A percentile compares a stretch with the other conserved stretches of the same genome.
Conservation (phyloP, 1,140 invertebrate genomes). For the Drosophila mauritiana region DNA sequence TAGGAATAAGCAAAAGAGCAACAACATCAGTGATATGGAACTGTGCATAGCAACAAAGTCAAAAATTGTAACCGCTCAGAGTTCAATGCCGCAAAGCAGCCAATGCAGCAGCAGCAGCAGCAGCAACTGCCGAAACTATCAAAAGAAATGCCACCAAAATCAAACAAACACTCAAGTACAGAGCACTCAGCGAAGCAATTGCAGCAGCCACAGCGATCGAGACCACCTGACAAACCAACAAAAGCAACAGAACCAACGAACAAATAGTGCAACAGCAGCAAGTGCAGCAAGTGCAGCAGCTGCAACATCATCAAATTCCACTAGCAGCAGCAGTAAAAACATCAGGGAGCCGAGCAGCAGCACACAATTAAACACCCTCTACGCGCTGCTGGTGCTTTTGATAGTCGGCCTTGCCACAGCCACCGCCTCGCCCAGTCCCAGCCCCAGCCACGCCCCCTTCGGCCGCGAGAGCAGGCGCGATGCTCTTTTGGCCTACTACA, state of each 20-base stretch:
- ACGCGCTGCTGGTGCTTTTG: conserved; percentile 55
- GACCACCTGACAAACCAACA: conserved; percentile 68
- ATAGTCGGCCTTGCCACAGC: conserved; percentile 43
- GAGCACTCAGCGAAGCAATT: conserved; percentile 27
- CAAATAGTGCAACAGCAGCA: conserved; percentile 30
- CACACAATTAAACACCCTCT: conserved; percentile 47
- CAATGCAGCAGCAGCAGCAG: background rate
- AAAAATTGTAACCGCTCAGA: conserved; percentile 57
- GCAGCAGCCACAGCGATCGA: conserved; percentile 64
- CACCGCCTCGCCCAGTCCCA: conserved; percentile 27
- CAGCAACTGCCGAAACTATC: conserved; percentile 31
- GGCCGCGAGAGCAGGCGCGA: conserved; percentile 54
- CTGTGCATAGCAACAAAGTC: conserved; percentile 74
- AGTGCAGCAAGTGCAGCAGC: conserved; percentile 14
- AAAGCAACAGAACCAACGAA: conserved; percentile 69
- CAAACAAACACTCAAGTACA: conserved; percentile 69
- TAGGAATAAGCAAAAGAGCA: conserved; percentile 22
- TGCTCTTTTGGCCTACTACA: conserved; percentile 73
- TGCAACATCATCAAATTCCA: conserved; percentile 4
- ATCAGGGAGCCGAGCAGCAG: conserved; percentile 8
- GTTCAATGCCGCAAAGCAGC: conserved; percentile 57
- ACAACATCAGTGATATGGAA: conserved; percentile 75
- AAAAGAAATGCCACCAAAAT: conserved; percentile 80
- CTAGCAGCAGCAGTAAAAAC: conserved; percentile 29
- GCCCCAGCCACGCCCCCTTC: background rate